Base-by-base conservation (phyloP, 2,113 vertebrate genomes). In the Mola mola region DNA sequence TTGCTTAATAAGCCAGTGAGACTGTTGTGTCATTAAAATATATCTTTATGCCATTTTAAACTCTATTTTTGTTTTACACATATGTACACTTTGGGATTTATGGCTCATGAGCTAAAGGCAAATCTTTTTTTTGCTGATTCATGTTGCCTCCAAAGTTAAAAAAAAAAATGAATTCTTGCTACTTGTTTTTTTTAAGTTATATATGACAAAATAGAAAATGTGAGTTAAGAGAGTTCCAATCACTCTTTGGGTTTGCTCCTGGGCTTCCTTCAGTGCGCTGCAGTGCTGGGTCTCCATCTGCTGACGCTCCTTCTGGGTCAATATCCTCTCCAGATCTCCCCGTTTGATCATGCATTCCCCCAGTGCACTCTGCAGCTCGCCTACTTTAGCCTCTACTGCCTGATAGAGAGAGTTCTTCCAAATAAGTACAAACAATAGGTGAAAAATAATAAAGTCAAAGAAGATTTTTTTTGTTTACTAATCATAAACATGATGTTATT, bases 251-350 rank as follows among this genome's bases (percentile, higher is more conserved):
- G 66, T 56, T 8, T 88, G 76, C 9, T 57, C 66, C 21, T 76
- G 52, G 1, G 71, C 47, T 19, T 82, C 75, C 38, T 34, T 55
- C 41, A 88, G 49, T 33, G 68, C 66, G 3, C 21, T 56, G 6
- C 10, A 8, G 13, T 86, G 82, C 34, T 88, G 85, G 10, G 53
- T 67, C 61, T 69, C 63, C 24, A 81, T 48, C 44, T 57, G 51
- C 53, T 92, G 87, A 53, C 82, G 58, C 26, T 92, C 91, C 71
- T 89, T 93, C 60, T 92, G 87, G 6, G 82, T 78, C 50, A 94
- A 22, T 25, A 83, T 82, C 58, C 64, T 63, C 75, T 92, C 88
- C 37, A 92, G 78, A 2, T 66, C 80, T 1, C 34, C 75, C 22
- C 78, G 49, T 44, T 66, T 75, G 16, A 59, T 59, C 9, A 37